These are phyloP conservation scores for Ranitomeya variabilis DNA, from an alignment of 2,113 vertebrate species.

Conservation along the genomic window DNA sequence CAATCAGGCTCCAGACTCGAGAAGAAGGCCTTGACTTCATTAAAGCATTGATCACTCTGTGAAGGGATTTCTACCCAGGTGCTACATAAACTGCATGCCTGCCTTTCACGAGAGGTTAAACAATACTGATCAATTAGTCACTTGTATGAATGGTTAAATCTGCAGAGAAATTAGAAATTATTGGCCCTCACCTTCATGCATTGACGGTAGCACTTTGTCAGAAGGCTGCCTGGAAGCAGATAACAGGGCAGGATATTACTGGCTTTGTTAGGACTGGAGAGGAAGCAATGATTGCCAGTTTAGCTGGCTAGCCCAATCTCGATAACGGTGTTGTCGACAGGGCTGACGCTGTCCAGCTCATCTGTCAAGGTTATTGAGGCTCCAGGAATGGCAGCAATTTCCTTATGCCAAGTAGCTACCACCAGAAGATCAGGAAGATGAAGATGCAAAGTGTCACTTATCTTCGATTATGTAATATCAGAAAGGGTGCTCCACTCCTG, in stretches of 20 bases:
- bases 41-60: background rate
- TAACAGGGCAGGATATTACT: conserved; percentile 45
- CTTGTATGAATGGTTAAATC: background rate
- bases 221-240: conserved; percentile 9
- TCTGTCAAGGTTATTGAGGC: conserved; percentile 46
- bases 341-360: background rate
- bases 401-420: conserved; percentile 24
- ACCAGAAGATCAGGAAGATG: background rate
- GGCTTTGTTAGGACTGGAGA: conserved; percentile 35
- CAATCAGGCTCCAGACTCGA: background rate
- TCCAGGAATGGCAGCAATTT: conserved; percentile 6
- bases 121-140: background rate
- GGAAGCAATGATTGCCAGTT: background rate
- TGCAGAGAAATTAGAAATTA: background rate
- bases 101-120: background rate
- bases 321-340: conserved; percentile 24
- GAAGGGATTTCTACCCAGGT: background rate
- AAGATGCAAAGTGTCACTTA: background rate
- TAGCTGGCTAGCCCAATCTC: conserved; percentile 4
- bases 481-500: background rate
- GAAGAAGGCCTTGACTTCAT: background rate
- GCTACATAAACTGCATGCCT: background rate
- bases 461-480: background rate
- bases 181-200: background rate
- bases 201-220: conserved; percentile 45